Evolutionary conservation across 2,113 vertebrate species (phyloP), one percentile per base, ranked within the genome.

Genomic region (Gymnorhina tibicen): DNA sequence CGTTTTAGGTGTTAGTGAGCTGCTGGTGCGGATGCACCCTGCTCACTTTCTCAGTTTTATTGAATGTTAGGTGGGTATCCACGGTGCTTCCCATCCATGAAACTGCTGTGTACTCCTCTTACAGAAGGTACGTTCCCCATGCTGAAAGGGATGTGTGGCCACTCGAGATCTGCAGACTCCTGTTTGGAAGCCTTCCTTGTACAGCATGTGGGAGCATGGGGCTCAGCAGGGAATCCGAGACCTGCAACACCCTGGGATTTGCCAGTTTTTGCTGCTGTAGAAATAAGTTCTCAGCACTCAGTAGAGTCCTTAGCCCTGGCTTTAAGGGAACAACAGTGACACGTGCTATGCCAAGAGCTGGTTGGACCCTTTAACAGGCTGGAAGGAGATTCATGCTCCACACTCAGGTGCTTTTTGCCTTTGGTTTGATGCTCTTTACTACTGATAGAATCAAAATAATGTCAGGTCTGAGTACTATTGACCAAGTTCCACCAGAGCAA

Each of bases 161-260:
- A 46, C 37, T 56, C 0, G 1, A 35, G 47, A 28, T 46, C 5
- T 79, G 67, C 62, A 91, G n/a, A 35, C 67, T 47, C 18, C 50
- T 50, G 11, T 47, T 91, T 33, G 63, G 58, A 86, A 80, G 20
- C 47, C 21, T 62, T 56, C 67, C 27, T 33, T 53, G 19, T 20
- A 11, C 23, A 52, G 46, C 1, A 0, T 11, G 24, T 63, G 27
- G 77, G 32, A 76, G 28, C 46, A 32, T 0, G 1, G 55, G 60
- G 55, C 55, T 85, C 69, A 58, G 50, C 1, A 4, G 35, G 46
- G 37, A 39, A 32, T 27, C 0, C 0, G 1, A 44, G 50, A 41
- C 32, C n/a, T 81, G 59, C 16, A 66, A 49, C 69, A 44, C 27
- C 64, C 55, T 4, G 9, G 41, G 46, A 47, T 64, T 81, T 92